These are phyloP conservation scores for Bugula neritina DNA, from an alignment of 2,888 invertebrate genomes.

Conservation along the genomic window DNA sequence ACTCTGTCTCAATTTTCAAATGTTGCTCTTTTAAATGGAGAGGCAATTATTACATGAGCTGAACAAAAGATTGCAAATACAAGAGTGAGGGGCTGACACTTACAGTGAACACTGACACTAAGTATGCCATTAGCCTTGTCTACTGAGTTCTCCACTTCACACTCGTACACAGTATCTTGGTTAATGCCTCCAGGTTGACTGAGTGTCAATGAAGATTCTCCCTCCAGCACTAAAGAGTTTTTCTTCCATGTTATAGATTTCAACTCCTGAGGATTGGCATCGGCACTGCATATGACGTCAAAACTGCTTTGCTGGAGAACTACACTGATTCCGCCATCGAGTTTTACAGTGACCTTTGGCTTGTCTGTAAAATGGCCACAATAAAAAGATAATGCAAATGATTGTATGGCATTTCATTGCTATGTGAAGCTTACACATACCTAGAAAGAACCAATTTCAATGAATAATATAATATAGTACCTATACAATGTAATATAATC, in stretches of 20 bases:
- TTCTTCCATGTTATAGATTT: background rate
- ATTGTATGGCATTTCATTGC: no score
- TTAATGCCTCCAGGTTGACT: background rate
- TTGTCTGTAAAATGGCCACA: background rate
- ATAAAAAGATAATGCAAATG: no score
- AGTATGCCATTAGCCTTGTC: background rate
- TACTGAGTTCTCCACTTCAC: background rate
- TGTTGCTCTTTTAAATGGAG: background rate
- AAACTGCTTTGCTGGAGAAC: background rate
- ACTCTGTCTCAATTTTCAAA: background rate
- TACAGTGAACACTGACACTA: conserved; percentile 10
- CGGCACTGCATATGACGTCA: background rate
- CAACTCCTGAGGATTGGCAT: background rate
- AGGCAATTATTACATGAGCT: background rate
- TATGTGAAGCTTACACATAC: no score
- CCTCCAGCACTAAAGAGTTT: background rate
- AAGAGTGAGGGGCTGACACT: background rate
- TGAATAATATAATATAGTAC: no score
- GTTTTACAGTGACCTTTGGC: background rate
- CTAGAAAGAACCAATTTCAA: no score
- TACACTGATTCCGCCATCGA: background rate
- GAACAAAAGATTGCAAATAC: background rate
- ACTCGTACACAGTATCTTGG: background rate
- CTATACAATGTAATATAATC: no score
- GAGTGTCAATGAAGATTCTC: background rate